Evolutionary conservation across 2,797 vertebrate genomes (phyloP), one percentile per base, ranked within the genome.

Genomic region (Sardinella longiceps): DNA sequence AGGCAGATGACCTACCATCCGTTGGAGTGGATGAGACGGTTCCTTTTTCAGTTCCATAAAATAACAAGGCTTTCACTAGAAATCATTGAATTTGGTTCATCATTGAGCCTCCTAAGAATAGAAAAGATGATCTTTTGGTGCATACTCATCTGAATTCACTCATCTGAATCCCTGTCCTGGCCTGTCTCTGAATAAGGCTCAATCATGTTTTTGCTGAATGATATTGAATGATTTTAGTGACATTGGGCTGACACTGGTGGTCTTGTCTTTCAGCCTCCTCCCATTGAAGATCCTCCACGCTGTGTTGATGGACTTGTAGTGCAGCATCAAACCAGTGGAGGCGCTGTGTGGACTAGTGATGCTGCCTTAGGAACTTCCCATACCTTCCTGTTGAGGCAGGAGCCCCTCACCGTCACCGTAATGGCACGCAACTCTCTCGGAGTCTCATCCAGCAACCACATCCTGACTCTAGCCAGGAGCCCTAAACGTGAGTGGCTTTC

Each of bases 351-450:
- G 90, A 91, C 89, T n/a, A 89, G 95, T 30, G 80, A 63, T 33
- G 92, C 95, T 0, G 92, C 92, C 53, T 88, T 89, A 80, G 89
- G 87, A 25, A 95, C 96, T 11, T 93, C 89, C 30, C 95, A 95
- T 90, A 96, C 93, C 0, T 98, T 99, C 51, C 89, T 92, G 0
- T 97, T 97, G 97, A 89, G 89, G 23, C 95, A 95, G 28, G 93
- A 92, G 51, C 86, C 83, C 0, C 96, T 97, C 20, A 95, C 92
- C 0, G 15, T 99, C 80, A 97, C 95, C 0, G 87, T 99, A 58
- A 82, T 95, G 87, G 96, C 97, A 43, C 84, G 93, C 92, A 99
- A 99, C 77, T 96, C 94, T n/a, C 1, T 97, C 46, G 98, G 98
- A 1, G 88, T 89, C 85, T 99, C 98, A 1, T 60, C 83, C 11